phyloP scores from a whole-genome alignment of 2,888 invertebrate species.

The Scaeva pyrastri region DNA sequence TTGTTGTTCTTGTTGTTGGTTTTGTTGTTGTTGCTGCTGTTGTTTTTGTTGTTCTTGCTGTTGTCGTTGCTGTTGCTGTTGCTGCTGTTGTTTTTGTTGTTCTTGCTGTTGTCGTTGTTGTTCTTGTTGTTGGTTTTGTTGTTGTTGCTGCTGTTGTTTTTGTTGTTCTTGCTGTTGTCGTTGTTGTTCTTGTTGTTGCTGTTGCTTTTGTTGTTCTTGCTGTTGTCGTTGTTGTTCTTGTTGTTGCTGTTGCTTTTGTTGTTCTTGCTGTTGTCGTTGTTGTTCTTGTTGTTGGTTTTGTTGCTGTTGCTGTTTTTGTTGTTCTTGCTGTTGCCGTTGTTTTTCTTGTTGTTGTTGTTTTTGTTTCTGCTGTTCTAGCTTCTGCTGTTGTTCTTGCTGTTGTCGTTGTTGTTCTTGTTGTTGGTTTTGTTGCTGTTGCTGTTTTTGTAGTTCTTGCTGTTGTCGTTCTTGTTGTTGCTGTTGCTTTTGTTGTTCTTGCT shows the following conservation, averaged over 20 bases:
- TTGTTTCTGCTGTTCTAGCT: too few species aligned
- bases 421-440: too few species aligned
- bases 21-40: not conserved
- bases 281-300: too few species aligned
- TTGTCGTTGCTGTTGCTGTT: constrained; percentile 21
- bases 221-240: constrained; percentile 42
- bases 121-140: constrained; percentile 48
- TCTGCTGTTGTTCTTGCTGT: too few species aligned
- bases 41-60: constrained; percentile 11
- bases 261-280: too few species aligned
- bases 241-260: not conserved
- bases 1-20: constrained; percentile 5
- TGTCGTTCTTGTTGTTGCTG: too few species aligned
- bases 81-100: constrained; percentile 21
- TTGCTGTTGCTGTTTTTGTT: not conserved
- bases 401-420: too few species aligned
- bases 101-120: constrained; percentile 67
- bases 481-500: too few species aligned
- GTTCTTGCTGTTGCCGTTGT: not conserved
- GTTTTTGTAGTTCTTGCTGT: too few species aligned
- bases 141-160: constrained; percentile 43
- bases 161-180: constrained; percentile 26
- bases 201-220: constrained; percentile 56
- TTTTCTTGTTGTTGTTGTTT: not conserved
- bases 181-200: not conserved